Percentiles rank a stretch among this genome's conserved stretches.
These are phyloP conservation scores for Caenorhabditis sp. DNA, from an alignment of 2,888 invertebrate genomes.

Conservation along the genomic window DNA sequence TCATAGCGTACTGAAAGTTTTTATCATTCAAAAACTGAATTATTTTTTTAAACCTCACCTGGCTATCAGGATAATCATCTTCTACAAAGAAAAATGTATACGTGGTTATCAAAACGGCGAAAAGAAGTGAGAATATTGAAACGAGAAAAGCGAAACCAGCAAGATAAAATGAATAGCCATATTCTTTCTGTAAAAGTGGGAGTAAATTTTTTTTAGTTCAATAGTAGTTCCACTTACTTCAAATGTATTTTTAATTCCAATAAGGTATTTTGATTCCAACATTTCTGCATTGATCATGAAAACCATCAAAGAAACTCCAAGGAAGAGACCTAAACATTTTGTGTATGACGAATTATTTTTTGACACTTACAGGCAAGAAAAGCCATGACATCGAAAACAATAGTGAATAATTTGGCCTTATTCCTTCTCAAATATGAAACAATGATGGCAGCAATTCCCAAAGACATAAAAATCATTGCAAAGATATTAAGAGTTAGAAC, in stretches of 20 bases:
- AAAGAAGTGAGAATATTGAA: slow-evolving; percentile 58
- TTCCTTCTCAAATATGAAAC: slow-evolving; percentile 52
- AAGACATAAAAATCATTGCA: slow-evolving; percentile 45
- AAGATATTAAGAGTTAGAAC: slow-evolving; percentile 60
- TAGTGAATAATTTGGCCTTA: slow-evolving; percentile 28
- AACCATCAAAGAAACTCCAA: slow-evolving; percentile 61
- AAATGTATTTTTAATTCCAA: slow-evolving; percentile 66
- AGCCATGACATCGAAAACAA: slow-evolving; percentile 38
- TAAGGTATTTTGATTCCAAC: slow-evolving; percentile 68
- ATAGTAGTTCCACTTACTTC: slow-evolving; percentile 36
- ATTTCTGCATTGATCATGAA: slow-evolving; percentile 70
- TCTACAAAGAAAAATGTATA: slow-evolving; percentile 57
- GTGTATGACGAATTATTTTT: no score
- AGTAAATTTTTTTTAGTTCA: background rate
- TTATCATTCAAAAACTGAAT: no score
- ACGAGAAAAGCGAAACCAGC: slow-evolving; percentile 61
- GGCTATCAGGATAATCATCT: background rate
- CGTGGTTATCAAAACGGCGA: slow-evolving; percentile 62
- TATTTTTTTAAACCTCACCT: background rate
- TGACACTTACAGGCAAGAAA: slow-evolving; percentile 43
- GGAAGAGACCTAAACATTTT: no score
- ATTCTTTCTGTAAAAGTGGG: slow-evolving; percentile 56
- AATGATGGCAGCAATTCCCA: slow-evolving; percentile 45
- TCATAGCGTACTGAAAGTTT: slow-evolving; percentile 17
- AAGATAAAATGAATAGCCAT: slow-evolving; percentile 70